Conservation (phyloP, 2,888 invertebrate genomes). For the Epistrophe grossulariae region DNA sequence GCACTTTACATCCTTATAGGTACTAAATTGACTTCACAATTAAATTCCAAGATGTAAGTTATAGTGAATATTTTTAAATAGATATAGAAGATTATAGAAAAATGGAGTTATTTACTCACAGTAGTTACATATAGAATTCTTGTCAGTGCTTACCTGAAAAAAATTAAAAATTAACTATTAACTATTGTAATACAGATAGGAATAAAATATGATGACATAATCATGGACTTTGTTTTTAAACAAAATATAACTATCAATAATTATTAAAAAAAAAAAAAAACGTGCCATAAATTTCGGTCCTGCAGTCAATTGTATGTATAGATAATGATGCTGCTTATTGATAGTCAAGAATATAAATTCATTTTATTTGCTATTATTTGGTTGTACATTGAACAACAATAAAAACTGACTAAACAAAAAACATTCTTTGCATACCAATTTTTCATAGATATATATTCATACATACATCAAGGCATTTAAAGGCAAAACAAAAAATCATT, state of each 20-base stretch:
- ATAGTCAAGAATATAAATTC: background rate
- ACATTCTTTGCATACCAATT: no score
- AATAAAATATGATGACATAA: background rate
- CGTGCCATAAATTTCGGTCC: background rate
- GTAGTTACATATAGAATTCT: no score
- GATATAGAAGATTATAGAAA: no score
- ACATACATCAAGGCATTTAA: no score
- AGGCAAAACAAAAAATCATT: no score
- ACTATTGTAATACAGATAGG: background rate
- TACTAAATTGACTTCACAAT: background rate
- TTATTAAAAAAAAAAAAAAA: background rate
- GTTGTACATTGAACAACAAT: no score
- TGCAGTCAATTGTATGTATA: background rate
- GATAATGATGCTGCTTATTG: background rate
- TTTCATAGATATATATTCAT: no score
- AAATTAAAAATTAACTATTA: background rate
- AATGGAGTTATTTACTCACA: no score
- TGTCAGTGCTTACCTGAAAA: slow-evolving; percentile 52
- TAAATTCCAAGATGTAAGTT: background rate
- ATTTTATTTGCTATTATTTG: background rate
- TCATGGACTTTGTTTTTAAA: background rate
- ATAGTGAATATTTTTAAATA: no score
- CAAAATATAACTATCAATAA: background rate
- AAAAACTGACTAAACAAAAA: no score
- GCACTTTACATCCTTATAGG: slow-evolving; percentile 31